These are phyloP conservation scores for Lucilia cuprina DNA, from an alignment of 1,140 invertebrate species.

Conservation along the genomic window DNA sequence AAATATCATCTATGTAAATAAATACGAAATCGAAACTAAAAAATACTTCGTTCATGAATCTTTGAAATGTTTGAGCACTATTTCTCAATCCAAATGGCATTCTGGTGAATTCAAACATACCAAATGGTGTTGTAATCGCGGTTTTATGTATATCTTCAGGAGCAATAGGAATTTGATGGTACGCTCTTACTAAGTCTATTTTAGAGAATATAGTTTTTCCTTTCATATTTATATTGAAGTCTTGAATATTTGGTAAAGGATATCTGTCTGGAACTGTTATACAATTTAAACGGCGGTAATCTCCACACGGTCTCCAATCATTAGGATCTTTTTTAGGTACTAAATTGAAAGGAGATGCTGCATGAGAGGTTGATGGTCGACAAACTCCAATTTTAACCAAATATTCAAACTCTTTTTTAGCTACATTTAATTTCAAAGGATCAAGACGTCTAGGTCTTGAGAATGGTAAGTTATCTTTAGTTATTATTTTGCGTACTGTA, in stretches of 20 bases:
- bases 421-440: slow-evolving; percentile 38
- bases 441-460: neutral
- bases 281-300: neutral
- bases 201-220: neutral
- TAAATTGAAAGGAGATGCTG: slow-evolving; percentile 58
- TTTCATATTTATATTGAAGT: neutral
- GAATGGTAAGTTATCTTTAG: neutral
- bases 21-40: no score
- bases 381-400: slow-evolving; percentile 49
- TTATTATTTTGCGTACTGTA: neutral
- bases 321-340: slow-evolving; percentile 59
- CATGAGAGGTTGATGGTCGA: slow-evolving; percentile 48
- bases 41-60: no score
- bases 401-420: slow-evolving; percentile 45
- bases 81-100: no score
- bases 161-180: neutral
- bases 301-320: slow-evolving; percentile 57
- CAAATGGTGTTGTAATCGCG: slow-evolving; percentile 43
- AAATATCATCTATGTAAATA: no score
- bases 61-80: no score
- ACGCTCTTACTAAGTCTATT: neutral
- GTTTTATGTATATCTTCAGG: neutral
- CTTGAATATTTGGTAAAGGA: slow-evolving; percentile 50
- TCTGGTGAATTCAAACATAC: slow-evolving; percentile 44
- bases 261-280: slow-evolving; percentile 45